Conservation (phyloP, 2,797 vertebrate species). For the Onychomys leucogaster region DNA sequence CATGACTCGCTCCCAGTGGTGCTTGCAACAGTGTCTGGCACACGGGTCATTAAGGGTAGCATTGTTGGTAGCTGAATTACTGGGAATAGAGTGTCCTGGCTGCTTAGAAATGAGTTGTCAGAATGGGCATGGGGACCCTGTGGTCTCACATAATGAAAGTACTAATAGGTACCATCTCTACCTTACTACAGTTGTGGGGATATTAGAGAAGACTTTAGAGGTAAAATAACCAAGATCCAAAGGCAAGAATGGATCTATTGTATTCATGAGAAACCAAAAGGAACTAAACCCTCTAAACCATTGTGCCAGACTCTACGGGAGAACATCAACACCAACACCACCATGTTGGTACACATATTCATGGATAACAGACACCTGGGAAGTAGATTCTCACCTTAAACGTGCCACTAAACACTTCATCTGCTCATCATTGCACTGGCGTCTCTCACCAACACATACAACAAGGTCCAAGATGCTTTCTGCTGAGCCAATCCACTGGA, state of each 20-base stretch:
- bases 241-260: background rate
- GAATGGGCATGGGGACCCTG: background rate
- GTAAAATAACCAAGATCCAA: background rate
- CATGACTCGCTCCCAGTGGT: too few species aligned
- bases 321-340: background rate
- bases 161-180: background rate
- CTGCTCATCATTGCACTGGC: background rate
- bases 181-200: background rate
- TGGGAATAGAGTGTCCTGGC: background rate
- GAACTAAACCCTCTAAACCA: background rate
- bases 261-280: background rate
- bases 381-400: background rate
- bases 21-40: background rate
- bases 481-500: background rate
- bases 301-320: background rate
- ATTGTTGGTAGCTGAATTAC: background rate
- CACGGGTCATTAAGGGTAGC: background rate
- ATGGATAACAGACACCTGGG: background rate
- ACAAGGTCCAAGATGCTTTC: background rate
- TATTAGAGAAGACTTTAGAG: background rate
- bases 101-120: background rate
- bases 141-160: background rate
- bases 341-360: fast-evolving
- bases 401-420: fast-evolving
- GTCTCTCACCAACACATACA: background rate